These are phyloP conservation scores for Drosophila sucinea DNA, from an alignment of 1,140 invertebrate species.

Conservation along the genomic window DNA sequence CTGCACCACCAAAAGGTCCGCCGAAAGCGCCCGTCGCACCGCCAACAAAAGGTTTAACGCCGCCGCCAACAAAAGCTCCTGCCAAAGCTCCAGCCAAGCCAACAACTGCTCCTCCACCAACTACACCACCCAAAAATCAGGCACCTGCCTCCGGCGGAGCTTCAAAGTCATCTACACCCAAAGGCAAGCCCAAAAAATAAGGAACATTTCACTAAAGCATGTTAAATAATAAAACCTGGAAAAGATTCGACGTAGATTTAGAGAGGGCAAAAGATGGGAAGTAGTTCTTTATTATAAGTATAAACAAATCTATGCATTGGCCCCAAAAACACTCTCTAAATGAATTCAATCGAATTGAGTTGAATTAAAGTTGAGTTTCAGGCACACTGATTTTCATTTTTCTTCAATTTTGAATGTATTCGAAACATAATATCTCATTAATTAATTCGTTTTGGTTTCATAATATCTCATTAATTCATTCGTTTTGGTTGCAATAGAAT, in stretches of 20 bases:
- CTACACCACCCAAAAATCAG: too few species aligned
- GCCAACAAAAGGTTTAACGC: not conserved
- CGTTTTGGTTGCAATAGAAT: too few species aligned
- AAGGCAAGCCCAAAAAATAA: not conserved
- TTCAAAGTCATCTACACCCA: not conserved
- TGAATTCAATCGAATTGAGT: too few species aligned
- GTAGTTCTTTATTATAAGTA: too few species aligned
- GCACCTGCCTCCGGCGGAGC: not conserved
- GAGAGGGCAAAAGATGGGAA: not conserved
- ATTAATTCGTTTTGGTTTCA: too few species aligned
- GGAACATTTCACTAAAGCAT: not conserved
- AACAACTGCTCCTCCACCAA: not conserved
- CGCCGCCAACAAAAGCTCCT: slow-evolving; percentile 3
- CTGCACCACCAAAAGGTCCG: not conserved
- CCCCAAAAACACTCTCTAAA: too few species aligned
- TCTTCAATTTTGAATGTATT: too few species aligned
- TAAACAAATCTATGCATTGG: too few species aligned
- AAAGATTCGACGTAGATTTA: not conserved
- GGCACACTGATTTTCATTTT: too few species aligned
- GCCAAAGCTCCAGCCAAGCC: not conserved
- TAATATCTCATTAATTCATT: too few species aligned
- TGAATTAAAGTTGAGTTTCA: too few species aligned
- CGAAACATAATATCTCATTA: too few species aligned
- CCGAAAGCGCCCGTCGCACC: not conserved
- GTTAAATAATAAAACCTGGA: not conserved